Evolutionary conservation across 2,797 vertebrate genomes (phyloP), one percentile per base, ranked within the genome.

Genomic region (Acropternis orthonyx): DNA sequence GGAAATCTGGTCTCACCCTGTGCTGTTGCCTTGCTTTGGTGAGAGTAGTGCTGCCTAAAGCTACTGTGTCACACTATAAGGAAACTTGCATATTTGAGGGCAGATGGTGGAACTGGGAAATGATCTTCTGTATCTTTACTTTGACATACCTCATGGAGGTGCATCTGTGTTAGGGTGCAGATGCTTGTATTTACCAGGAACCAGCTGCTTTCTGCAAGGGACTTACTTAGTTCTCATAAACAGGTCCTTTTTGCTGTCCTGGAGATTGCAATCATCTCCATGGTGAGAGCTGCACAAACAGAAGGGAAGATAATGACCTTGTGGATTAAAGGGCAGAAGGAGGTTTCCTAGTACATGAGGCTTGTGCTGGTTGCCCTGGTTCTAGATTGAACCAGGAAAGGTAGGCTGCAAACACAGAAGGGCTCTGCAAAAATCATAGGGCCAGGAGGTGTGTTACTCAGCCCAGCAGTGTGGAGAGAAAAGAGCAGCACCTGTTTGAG

Each of bases 201-300:
- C 76, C 41, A 68, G 69, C 66, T 77, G 80, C 73, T 85, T 92
- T 22, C 59, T 87, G 68, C 59, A 34, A 52, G 68, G 59, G 62
- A 12, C 79, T 89, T 77, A 17, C 23, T 85, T 39, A 9, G 24
- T 67, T 85, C 93, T 95, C 88, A 83, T 75, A 85, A 96, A 92
- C 58, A 89, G 88, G 49, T 72, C 58, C 88, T 92, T 88, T 69
- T 92, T 93, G 76, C 88, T 95, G 85, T 93, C 73, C 67, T 81
- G 88, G 85, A 94, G 85, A 92, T 86, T 34, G 66, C 75, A 88
- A 5, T 90, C 79, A 88, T 92, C 85, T 92, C 95, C 82, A 51
- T 83, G 79, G 95, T 56, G 89, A 94, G 68, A 78, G 76, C 6
- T 86, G 96, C 93, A 95, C 90, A 90, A 90, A 92, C 62, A 92